Conservation (phyloP, 2,797 vertebrate species). For the Masticophis lateralis region DNA sequence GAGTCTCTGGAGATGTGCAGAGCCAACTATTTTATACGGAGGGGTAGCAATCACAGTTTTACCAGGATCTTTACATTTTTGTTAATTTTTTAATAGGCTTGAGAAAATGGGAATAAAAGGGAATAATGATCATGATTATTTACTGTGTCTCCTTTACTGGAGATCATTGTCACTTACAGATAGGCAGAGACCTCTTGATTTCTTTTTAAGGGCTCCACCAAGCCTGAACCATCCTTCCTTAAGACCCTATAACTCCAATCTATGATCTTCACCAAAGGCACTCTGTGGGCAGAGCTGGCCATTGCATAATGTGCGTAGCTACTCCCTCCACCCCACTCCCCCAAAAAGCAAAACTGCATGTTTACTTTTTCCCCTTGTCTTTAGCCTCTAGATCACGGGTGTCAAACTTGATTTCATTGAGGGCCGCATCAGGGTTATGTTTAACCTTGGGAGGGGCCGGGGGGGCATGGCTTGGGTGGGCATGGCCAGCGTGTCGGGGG, state of each 20-base stretch:
- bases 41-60: constrained; percentile 23
- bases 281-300: neutral
- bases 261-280: neutral
- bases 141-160: neutral
- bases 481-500: too few species aligned
- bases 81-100: constrained; percentile 23
- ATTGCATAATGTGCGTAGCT: neutral
- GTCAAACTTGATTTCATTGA: too few species aligned
- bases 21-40: constrained; percentile 44
- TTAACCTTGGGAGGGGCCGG: too few species aligned
- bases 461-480: too few species aligned
- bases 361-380: too few species aligned
- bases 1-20: constrained; percentile 38
- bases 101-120: constrained; percentile 22
- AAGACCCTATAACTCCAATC: neutral
- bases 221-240: neutral
- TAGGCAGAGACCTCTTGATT: constrained; percentile 4
- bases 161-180: constrained; percentile 6
- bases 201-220: neutral
- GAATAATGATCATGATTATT: constrained; percentile 40
- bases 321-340: too few species aligned
- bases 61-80: constrained; percentile 31
- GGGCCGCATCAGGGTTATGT: too few species aligned
- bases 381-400: neutral
- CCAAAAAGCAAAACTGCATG: neutral